These are phyloP conservation scores for Aphelinus atriplicis DNA, from an alignment of 1,140 invertebrate species.

Conservation along the genomic window DNA sequence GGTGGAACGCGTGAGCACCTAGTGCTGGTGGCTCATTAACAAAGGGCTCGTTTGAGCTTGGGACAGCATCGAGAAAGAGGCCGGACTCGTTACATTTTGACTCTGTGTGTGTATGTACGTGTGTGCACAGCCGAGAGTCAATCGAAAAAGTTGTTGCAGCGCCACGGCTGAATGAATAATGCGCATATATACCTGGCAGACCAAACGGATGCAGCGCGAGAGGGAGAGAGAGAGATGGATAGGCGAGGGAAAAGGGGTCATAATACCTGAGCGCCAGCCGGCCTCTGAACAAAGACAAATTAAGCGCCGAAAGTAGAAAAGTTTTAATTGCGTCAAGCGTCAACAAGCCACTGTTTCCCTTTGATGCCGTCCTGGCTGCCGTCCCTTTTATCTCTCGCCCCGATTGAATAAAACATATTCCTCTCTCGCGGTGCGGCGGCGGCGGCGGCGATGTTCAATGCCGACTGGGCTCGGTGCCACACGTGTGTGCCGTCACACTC, in stretches of 20 bases:
- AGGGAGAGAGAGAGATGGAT: background rate
- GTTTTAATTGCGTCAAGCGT: constrained; percentile 61
- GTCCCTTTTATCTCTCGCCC: too few species aligned
- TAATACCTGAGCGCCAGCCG: constrained; percentile 15
- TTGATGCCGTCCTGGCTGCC: constrained; percentile 23
- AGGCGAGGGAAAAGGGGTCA: constrained; percentile 39
- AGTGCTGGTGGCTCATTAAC: background rate
- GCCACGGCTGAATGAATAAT: constrained; percentile 16
- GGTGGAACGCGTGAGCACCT: too few species aligned
- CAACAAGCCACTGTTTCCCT: constrained; percentile 37
- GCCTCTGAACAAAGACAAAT: constrained; percentile 56
- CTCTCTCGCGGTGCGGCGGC: too few species aligned
- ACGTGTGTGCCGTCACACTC: too few species aligned
- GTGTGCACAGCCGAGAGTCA: background rate
- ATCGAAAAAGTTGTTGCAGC: constrained; percentile 24
- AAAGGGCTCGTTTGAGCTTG: background rate
- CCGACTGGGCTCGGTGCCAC: too few species aligned
- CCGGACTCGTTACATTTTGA: constrained; percentile 4
- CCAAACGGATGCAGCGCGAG: background rate
- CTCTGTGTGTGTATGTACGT: background rate
- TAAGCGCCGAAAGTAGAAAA: constrained; percentile 58
- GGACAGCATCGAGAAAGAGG: background rate
- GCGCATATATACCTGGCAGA: background rate
- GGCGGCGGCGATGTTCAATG: too few species aligned
- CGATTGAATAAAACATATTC: too few species aligned